These are phyloP conservation scores for Promerops cafer DNA, from an alignment of 2,113 vertebrate genomes.

Conservation along the genomic window DNA sequence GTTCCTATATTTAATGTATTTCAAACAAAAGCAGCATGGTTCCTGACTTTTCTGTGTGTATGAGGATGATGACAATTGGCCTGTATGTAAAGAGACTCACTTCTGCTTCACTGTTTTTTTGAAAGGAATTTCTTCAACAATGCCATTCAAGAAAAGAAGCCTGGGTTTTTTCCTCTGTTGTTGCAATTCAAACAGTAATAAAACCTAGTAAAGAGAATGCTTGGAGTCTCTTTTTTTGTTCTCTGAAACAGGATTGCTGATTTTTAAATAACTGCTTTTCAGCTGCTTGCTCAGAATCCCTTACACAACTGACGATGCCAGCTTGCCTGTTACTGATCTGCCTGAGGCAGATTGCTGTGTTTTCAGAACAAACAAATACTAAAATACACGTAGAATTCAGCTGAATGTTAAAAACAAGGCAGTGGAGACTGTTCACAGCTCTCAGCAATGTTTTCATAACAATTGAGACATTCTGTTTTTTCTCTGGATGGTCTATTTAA, in stretches of 20 bases:
- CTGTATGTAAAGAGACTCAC: neutral
- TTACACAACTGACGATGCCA: neutral
- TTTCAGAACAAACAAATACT: neutral
- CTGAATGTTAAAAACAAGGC: neutral
- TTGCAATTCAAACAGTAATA: neutral
- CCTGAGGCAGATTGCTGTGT: neutral
- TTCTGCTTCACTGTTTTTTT: neutral
- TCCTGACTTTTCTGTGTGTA: neutral
- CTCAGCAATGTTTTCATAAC: neutral
- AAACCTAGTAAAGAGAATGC: neutral
- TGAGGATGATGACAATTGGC: neutral
- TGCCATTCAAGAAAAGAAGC: neutral
- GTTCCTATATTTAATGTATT: neutral
- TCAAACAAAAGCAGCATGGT: neutral
- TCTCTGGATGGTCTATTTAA: neutral
- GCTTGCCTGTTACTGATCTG: neutral
- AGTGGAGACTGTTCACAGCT: neutral
- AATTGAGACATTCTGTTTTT: neutral
- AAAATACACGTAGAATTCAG: neutral
- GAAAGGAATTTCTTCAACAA: neutral
- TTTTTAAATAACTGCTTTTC: neutral
- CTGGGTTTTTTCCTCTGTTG: fast-evolving
- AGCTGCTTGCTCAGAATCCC: neutral
- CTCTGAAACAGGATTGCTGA: neutral
- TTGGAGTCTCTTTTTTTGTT: neutral